phyloP scores from a whole-genome alignment of 1,140 invertebrate genomes.

The Bicyclus anynana region DNA sequence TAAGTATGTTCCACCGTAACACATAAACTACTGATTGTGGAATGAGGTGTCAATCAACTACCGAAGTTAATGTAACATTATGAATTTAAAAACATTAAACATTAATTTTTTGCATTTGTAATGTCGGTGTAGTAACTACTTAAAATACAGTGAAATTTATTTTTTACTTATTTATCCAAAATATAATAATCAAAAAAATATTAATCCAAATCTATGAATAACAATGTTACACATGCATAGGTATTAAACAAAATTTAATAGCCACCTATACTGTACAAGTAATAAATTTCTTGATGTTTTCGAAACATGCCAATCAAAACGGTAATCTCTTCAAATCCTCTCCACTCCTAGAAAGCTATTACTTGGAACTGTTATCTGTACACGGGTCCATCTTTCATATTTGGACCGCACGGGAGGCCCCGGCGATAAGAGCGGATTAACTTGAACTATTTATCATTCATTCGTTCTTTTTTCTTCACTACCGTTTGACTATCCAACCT shows the following conservation, averaged over 20 bases:
- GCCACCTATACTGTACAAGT: conserved; percentile 1
- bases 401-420: conserved; percentile 68
- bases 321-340: conserved; percentile 36
- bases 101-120: too few species aligned
- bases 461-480: conserved; percentile 63
- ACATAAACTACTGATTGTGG: too few species aligned
- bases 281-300: conserved; percentile 19
- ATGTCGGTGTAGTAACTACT: too few species aligned
- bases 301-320: conserved; percentile 35
- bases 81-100: too few species aligned
- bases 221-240: too few species aligned
- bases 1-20: too few species aligned
- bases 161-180: too few species aligned
- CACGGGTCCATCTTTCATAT: conserved; percentile 68
- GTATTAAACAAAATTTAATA: conserved; percentile 5
- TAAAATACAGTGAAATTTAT: too few species aligned
- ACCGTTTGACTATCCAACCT: conserved; percentile 41
- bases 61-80: too few species aligned
- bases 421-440: conserved; percentile 70
- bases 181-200: too few species aligned
- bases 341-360: conserved; percentile 54
- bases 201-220: too few species aligned
- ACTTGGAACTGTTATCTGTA: conserved; percentile 66
- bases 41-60: too few species aligned
- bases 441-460: conserved; percentile 71